Evolutionary conservation across 2,888 invertebrate species (phyloP), one percentile per base, ranked within the genome.

Genomic region (Hirtodrosophila trivittata): DNA sequence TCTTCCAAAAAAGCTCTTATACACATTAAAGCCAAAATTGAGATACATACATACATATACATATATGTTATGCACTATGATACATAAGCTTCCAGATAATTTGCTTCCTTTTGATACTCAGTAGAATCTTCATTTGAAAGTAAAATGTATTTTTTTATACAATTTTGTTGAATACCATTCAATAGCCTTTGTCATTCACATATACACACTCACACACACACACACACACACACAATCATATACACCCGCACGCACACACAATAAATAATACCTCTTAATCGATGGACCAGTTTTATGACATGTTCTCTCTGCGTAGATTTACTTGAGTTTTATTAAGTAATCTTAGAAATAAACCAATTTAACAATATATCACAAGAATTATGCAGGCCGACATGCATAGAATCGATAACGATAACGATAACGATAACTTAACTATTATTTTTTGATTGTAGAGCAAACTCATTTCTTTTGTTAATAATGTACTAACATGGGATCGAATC

Each of bases 231-330:
- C 18, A 56, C 37, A 57, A 4, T 4, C 12, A 42, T 10, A 30
- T 7, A 41, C 7, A 42, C 18, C 47, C 30, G 49, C 18, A 47
- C 21, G 30, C 26, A 16, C 9, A 45, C 14, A 60, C 65, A 66
- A 63, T 72, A 63, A 65, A 62, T 75, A 84, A 72, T 80, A 80
- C 80, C 80, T 81, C 80, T 78, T 82, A 66, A 82, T 85, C 82
- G 77, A 81, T 85, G 80, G 80, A 81, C 80, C 80, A 81, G 70
- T 77, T 73, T 66, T 64, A 65, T 57, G 59, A 67, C 59, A 68
- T 59, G 58, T 71, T n/a, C n/a, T 73, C 68, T 67, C 64, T 47
- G 58, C 37, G 52, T 59, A 62, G 62, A 43, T 58, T 66, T 69
- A 69, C 69, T 72, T 75, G 64, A 74, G 71, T 75, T 74, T 13